Evolutionary conservation across 2,113 vertebrate species (phyloP).

Genomic region (Ammodramus savannarum): DNA sequence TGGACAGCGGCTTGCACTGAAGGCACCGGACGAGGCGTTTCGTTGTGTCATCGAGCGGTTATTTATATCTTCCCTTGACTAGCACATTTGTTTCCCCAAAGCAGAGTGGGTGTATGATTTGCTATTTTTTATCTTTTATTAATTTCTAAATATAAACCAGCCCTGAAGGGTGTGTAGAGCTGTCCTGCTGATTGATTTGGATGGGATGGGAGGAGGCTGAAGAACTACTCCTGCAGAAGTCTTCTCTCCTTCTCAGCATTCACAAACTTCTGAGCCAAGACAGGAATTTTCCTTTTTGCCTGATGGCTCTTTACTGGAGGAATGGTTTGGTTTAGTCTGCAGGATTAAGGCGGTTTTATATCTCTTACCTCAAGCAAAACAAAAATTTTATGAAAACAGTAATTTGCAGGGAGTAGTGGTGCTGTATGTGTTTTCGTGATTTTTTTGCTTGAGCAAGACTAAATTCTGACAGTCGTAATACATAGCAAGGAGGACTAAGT

Average conservation of each 20-base stretch:
- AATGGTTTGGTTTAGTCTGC: not conserved
- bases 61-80: slow-evolving; percentile 51
- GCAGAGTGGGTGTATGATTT: slow-evolving; percentile 20
- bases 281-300: not conserved
- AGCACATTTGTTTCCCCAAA: slow-evolving; percentile 39
- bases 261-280: not conserved
- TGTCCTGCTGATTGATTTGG: slow-evolving; percentile 46
- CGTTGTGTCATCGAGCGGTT: not conserved
- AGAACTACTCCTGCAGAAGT: not conserved
- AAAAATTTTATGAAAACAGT: not conserved
- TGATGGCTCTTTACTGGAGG: not conserved
- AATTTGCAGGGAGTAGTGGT: not conserved
- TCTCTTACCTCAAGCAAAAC: not conserved
- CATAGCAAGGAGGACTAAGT: not conserved
- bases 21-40: slow-evolving; percentile 1
- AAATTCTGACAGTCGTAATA: not conserved
- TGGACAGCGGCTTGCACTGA: not conserved
- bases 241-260: not conserved
- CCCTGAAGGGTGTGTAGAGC: slow-evolving; percentile 7
- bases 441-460: not conserved
- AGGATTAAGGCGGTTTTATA: not conserved
- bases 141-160: slow-evolving; percentile 58
- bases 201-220: slow-evolving; percentile 25
- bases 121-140: slow-evolving; percentile 59
- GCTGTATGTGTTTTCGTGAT: not conserved